Conservation (phyloP, 2,888 invertebrate species). For the Dasysyrphus tricinctus region DNA sequence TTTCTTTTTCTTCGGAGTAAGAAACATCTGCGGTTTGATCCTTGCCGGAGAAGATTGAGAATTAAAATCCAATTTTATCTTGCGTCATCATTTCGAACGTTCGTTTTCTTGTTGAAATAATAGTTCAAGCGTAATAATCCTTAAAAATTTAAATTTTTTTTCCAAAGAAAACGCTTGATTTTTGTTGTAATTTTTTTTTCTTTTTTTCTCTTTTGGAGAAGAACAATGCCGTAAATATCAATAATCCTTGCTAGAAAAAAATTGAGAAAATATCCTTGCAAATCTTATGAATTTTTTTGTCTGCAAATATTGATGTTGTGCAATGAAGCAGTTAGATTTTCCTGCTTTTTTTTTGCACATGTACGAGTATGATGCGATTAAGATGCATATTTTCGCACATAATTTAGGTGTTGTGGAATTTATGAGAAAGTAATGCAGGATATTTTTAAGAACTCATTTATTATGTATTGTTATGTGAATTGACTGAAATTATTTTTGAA, state of each 20-base stretch:
- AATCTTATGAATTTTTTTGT: constrained; percentile 42
- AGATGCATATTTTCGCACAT: constrained; percentile 56
- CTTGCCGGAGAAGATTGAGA: constrained; percentile 36
- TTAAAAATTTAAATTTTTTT: constrained; percentile 45
- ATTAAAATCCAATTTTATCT: constrained; percentile 55
- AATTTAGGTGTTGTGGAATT: constrained; percentile 27
- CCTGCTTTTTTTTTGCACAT: constrained; percentile 13
- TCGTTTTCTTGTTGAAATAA: constrained; percentile 19
- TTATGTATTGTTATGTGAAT: constrained; percentile 21
- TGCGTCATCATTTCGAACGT: constrained; percentile 47
- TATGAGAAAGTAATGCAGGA: constrained; percentile 16
- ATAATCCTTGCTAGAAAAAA: constrained; percentile 43
- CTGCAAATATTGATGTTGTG: constrained; percentile 44
- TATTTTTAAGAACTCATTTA: constrained; percentile 6
- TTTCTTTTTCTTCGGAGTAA: background rate
- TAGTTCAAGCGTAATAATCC: constrained; percentile 70
- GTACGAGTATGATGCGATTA: constrained; percentile 53
- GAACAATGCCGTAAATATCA: constrained; percentile 26
- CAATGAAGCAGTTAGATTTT: constrained; percentile 53
- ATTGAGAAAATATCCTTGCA: constrained; percentile 16
- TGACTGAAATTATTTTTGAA: background rate
- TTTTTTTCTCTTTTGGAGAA: background rate
- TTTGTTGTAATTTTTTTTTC: constrained; percentile 11
- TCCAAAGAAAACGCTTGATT: constrained; percentile 30
- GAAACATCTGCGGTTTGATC: constrained; percentile 69